Base-by-base conservation (phyloP, 2,888 invertebrate species). In the Hypena proboscidalis region DNA sequence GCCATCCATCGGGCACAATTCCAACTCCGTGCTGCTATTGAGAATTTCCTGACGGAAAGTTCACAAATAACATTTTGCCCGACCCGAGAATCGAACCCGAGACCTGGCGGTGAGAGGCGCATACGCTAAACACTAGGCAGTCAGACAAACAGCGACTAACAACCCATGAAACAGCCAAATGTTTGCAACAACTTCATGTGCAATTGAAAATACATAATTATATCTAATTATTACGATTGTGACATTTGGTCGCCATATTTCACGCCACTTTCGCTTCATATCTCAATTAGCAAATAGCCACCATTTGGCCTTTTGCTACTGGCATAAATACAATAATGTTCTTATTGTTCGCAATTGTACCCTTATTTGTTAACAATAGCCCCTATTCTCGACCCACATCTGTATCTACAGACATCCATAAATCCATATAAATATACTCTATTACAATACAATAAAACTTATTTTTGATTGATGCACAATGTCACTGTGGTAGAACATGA, bases 341-440 rank as follows among this genome's bases (percentile, higher is more conserved):
- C 66, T 67, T 77, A 80, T 88, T 89, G 85, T 88, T 77, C 75
- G 62, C 83, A 78, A 84, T 89, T 87, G 88, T 86, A 80, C 80
- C 78, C 81, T 76, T 85, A 85, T 86, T 87, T 85, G 85, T 83
- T 84, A 83, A 90, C 90, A 90, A 90, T 85, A 61, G 83, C 57
- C 74, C 75, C 63, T 70, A 74, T 74, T 70, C 67, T 72, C 71
- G 72, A 15, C 76, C 80, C 80, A 88, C 90, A 90, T 89, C 87
- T 64, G 64, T 32, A 67, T 67, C 30, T 37, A 40, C n/a, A 22
- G 20, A 26, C 11, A 14, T 8, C 14, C 17, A 21, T 45, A n/a
- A n/a, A n/a, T 34, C 25, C 23, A 8, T 20, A 21, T 25, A 56
- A 50, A 51, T 43, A 27, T 26, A 26, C 27, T 44, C 30, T 64